These are phyloP conservation scores for Pachyramphus minor DNA, from an alignment of 2,113 vertebrate genomes.

Conservation along the genomic window DNA sequence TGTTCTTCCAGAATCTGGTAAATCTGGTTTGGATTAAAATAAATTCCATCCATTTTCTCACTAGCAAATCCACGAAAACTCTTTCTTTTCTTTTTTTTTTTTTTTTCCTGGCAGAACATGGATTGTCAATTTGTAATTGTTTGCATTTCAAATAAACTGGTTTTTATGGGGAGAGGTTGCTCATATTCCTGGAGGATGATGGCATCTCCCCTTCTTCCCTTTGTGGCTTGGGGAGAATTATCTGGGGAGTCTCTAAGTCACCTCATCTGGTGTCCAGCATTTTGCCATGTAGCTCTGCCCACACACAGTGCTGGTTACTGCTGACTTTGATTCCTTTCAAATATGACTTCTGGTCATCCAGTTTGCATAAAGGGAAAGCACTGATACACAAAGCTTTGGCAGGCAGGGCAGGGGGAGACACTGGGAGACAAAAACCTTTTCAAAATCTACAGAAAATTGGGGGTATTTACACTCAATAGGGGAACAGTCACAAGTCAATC, in stretches of 20 bases:
- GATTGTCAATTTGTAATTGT: background rate
- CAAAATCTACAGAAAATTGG: background rate
- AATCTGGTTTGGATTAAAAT: conserved; percentile 30
- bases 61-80: background rate
- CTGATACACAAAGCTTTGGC: background rate
- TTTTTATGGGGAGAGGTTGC: background rate
- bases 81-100: background rate
- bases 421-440: background rate
- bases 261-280: background rate
- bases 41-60: background rate
- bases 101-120: background rate
- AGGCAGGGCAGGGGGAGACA: background rate
- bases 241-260: background rate
- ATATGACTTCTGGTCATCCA: background rate
- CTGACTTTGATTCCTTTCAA: background rate
- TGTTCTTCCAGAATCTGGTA: background rate
- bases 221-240: background rate
- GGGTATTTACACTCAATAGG: background rate
- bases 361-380: background rate
- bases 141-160: background rate
- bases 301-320: background rate
- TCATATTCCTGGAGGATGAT: background rate
- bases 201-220: background rate
- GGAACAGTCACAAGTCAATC: background rate
- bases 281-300: background rate